Conservation (phyloP, 2,888 invertebrate genomes). For the Pristionchus maxplancki region DNA sequence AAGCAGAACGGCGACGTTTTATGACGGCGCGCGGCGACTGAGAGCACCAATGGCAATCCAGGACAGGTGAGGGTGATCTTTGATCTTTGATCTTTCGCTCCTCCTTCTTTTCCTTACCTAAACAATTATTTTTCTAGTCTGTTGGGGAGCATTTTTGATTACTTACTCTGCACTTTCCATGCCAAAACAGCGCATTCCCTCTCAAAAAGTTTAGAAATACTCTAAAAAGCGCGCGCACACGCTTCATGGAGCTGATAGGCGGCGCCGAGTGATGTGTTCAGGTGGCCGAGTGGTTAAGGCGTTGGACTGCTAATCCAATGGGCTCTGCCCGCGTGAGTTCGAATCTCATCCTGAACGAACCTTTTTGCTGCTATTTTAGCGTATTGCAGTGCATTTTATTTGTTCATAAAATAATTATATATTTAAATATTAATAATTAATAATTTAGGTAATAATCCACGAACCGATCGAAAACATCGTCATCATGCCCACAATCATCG, state of each 20-base stretch:
- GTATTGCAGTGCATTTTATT: neutral
- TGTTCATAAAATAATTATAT: neutral
- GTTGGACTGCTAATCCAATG: slow-evolving; percentile 72
- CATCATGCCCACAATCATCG: neutral
- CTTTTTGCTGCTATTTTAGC: slow-evolving; percentile 30
- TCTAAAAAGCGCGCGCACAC: neutral
- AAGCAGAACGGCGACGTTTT: slow-evolving; percentile 27
- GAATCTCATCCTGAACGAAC: slow-evolving; percentile 75
- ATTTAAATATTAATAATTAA: neutral
- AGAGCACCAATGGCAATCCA: slow-evolving; percentile 7
- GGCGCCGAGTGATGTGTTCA: neutral
- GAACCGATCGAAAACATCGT: slow-evolving; percentile 3
- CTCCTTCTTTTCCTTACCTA: too few relatives aligned
- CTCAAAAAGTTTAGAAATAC: neutral
- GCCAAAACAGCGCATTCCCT: neutral
- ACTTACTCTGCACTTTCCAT: too few relatives aligned
- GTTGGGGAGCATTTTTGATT: too few relatives aligned
- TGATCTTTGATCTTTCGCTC: neutral
- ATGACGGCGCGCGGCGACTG: slow-evolving; percentile 36
- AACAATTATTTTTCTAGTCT: too few relatives aligned
- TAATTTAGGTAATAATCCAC: slow-evolving; percentile 5
- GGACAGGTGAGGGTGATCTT: neutral
- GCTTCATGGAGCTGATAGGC: neutral
- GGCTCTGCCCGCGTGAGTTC: slow-evolving; percentile 77
- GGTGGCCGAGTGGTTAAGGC: slow-evolving; percentile 70